A percentile compares a stretch with the other conserved stretches of the same genome.
phyloP scores from a whole-genome alignment of 2,888 invertebrate genomes.

The Drosophila macrospina region DNA sequence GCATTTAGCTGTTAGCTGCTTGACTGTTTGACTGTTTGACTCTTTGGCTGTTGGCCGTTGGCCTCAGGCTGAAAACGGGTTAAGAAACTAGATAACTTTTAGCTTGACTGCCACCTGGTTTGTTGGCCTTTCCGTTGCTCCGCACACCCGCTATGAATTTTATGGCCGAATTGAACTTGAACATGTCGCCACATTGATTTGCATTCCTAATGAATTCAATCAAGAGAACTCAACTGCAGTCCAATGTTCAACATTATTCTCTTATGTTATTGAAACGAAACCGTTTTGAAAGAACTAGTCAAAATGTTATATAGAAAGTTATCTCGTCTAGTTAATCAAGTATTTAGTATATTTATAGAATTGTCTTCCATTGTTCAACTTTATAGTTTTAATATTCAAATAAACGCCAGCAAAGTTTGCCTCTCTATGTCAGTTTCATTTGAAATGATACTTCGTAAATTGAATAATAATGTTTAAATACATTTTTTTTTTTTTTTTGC shows the following conservation, averaged over 20 bases:
- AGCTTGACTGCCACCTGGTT: constrained; percentile 60
- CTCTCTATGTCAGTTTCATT: constrained; percentile 11
- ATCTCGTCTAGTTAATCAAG: constrained; percentile 8
- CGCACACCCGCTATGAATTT: constrained; percentile 66
- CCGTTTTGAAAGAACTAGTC: background rate
- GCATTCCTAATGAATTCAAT: constrained; percentile 69
- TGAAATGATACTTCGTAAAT: constrained; percentile 3
- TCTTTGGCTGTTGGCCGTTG: constrained; percentile 37
- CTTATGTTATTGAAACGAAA: constrained; percentile 8
- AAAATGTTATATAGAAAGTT: background rate
- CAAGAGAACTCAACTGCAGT: constrained; percentile 49
- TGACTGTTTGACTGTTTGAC: constrained; percentile 39
- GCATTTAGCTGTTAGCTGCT: constrained; percentile 42
- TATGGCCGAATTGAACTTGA: constrained; percentile 76
- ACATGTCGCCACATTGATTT: constrained; percentile 63
- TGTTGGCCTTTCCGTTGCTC: constrained; percentile 53
- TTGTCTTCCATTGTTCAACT: constrained; percentile 7
- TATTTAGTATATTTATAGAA: constrained; percentile 8
- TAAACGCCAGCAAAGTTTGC: background rate
- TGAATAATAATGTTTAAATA: constrained; percentile 18
- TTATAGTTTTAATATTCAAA: constrained; percentile 15
- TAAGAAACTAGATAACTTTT: constrained; percentile 58
- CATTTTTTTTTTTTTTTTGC: background rate
- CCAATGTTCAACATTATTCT: constrained; percentile 18
- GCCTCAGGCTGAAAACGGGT: constrained; percentile 55